Evolutionary conservation across 2,113 vertebrate species (phyloP).

Genomic region (Ascaphus truei): DNA sequence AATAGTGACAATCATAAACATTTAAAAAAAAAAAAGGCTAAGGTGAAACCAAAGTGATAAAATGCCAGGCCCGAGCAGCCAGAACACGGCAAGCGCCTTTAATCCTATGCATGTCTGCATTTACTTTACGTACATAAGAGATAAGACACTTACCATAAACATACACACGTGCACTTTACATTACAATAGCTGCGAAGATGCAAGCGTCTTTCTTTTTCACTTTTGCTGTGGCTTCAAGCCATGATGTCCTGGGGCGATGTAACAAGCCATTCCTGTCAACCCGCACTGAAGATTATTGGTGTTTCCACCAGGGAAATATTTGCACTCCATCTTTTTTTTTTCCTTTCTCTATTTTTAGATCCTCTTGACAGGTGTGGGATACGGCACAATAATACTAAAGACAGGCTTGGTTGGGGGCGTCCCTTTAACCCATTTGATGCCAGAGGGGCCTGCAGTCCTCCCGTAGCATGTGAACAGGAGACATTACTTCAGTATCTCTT

Average conservation of each 20-base stretch:
- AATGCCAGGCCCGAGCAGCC: slow-evolving; percentile 28
- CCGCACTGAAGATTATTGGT: slow-evolving; percentile 46
- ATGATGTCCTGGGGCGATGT: slow-evolving; percentile 42
- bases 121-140: neutral
- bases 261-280: slow-evolving; percentile 46
- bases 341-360: slow-evolving; percentile 40
- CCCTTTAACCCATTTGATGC: too few species aligned
- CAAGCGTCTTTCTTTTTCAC: neutral
- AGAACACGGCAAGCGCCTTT: too few species aligned
- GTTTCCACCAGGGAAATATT: slow-evolving; percentile 50
- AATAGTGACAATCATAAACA: slow-evolving; percentile 57
- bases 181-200: slow-evolving; percentile 25
- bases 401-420: too few species aligned
- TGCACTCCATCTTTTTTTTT: slow-evolving; percentile 35
- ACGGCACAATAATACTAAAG: neutral
- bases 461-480: too few species aligned
- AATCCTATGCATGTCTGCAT: neutral
- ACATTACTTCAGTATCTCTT: too few species aligned
- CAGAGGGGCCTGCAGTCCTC: too few species aligned
- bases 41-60: slow-evolving; percentile 29
- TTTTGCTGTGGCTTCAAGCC: slow-evolving; percentile 22
- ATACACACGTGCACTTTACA: neutral
- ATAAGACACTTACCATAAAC: neutral
- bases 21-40: too few species aligned
- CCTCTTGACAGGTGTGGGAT: slow-evolving; percentile 39